These are phyloP conservation scores for Artemisiospiza belli DNA, from an alignment of 2,113 vertebrate species.

Conservation along the genomic window DNA sequence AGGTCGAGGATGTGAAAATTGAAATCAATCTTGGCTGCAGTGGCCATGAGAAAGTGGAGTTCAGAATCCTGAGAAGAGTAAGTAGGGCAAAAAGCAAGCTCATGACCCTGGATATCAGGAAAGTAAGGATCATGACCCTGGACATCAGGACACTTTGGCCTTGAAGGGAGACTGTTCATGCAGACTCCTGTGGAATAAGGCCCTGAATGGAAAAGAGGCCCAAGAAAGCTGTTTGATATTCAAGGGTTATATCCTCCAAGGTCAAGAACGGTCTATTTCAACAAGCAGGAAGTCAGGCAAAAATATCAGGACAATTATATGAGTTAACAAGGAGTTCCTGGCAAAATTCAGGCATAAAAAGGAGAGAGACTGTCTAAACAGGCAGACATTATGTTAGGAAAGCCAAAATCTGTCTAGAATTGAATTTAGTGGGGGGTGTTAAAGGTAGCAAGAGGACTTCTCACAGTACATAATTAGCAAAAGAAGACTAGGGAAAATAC, in stretches of 20 bases:
- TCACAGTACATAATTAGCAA: neutral
- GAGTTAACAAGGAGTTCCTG: neutral
- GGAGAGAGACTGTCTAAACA: neutral
- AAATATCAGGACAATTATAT: neutral
- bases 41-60: neutral
- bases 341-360: neutral
- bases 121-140: neutral
- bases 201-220: neutral
- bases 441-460: neutral
- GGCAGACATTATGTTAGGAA: neutral
- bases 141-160: neutral
- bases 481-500: neutral
- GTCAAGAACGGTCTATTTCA: neutral
- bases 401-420: neutral
- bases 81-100: neutral
- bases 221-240: neutral
- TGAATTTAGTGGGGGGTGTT: neutral
- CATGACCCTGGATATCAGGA: neutral
- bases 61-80: neutral
- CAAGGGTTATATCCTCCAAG: neutral
- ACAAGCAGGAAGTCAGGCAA: neutral
- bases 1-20: neutral
- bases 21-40: neutral
- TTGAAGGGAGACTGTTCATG: neutral
- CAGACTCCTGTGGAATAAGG: neutral